Evolutionary conservation across 2,113 vertebrate genomes (phyloP).

Genomic region (Apaloderma vittatum): DNA sequence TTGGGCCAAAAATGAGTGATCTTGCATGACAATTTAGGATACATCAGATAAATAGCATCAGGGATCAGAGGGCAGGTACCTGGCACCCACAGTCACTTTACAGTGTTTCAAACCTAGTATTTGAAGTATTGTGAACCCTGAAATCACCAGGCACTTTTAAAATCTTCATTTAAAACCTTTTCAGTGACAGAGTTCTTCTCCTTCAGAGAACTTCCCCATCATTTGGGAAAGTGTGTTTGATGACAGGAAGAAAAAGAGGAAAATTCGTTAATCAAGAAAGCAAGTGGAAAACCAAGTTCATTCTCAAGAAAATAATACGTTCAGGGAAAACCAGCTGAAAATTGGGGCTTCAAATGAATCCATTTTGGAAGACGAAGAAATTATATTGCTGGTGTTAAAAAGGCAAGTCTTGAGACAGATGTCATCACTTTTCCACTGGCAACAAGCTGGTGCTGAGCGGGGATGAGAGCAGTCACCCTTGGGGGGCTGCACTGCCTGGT

Average conservation of each 20-base stretch:
- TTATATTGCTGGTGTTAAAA: background rate
- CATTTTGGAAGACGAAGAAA: background rate
- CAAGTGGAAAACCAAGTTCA: background rate
- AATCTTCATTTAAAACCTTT: background rate
- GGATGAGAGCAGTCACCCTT: background rate
- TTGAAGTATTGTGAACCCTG: background rate
- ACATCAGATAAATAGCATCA: background rate
- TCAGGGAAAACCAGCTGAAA: constrained; percentile 12
- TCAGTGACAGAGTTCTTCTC: background rate
- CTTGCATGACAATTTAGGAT: background rate
- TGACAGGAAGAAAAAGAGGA: background rate
- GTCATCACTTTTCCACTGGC: background rate
- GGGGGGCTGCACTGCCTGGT: background rate
- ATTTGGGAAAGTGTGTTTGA: background rate
- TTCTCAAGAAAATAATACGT: background rate
- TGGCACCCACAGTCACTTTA: background rate
- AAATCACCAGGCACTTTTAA: background rate
- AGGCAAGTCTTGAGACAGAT: background rate
- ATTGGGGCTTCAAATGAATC: background rate
- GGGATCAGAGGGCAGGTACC: background rate
- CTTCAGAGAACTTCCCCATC: background rate
- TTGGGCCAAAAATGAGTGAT: background rate
- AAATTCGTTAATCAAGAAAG: constrained; percentile 35
- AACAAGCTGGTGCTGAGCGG: background rate
- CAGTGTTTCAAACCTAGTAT: background rate